Evolutionary conservation across 1,140 invertebrate species (phyloP).

Genomic region (Stegodyphus dumicola): DNA sequence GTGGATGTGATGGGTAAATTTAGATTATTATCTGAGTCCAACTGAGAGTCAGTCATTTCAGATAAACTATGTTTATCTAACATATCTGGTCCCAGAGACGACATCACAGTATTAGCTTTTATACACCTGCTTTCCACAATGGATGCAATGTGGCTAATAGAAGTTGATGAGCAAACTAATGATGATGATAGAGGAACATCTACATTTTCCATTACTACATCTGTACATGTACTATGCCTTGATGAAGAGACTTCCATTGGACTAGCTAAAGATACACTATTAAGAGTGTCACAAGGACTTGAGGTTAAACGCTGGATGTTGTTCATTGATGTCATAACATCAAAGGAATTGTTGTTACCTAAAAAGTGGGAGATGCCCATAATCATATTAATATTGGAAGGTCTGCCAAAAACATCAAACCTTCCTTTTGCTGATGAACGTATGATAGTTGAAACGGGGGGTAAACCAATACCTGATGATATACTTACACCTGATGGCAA

Average conservation of each 20-base stretch:
- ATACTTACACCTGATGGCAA: conserved; percentile 50
- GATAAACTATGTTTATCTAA: conserved; percentile 44
- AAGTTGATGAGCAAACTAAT: conserved; percentile 48
- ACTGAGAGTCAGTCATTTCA: conserved; percentile 37
- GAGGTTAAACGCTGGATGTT: conserved; percentile 38
- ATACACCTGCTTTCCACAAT: conserved; percentile 36
- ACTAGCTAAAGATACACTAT: conserved; percentile 47
- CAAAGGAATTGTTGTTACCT: conserved; percentile 34
- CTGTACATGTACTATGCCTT: conserved; percentile 35
- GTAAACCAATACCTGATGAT: conserved; percentile 44
- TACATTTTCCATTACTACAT: conserved; percentile 55
- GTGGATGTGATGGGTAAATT: conserved; percentile 20
- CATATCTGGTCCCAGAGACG: conserved; percentile 57
- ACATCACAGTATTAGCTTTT: conserved; percentile 58
- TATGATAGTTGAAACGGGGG: conserved; percentile 61
- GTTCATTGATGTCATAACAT: conserved; percentile 45
- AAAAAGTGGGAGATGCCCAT: conserved; percentile 53
- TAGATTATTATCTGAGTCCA: conserved; percentile 15
- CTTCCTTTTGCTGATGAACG: conserved; percentile 46
- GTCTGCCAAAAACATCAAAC: conserved; percentile 47
- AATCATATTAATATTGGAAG: conserved; percentile 38
- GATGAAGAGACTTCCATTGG: conserved; percentile 47
- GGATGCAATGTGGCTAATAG: conserved; percentile 34
- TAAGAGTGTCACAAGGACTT: conserved; percentile 36
- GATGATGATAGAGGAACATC: conserved; percentile 55